Percentiles rank a stretch among this genome's conserved stretches.
Evolutionary conservation across 2,888 invertebrate species (phyloP).

Genomic region (Erynnis tages): DNA sequence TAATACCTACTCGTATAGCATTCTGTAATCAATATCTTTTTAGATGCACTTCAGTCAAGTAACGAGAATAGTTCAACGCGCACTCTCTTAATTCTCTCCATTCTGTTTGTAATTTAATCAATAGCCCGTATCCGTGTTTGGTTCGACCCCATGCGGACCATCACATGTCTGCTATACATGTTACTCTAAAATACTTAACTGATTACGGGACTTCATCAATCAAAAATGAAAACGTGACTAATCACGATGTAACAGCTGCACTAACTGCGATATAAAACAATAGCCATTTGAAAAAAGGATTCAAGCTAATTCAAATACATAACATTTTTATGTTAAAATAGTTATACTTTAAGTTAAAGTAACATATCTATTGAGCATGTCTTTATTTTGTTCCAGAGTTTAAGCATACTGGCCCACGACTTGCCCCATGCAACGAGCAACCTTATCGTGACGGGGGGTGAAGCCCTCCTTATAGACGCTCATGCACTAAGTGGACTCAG

Average conservation of each 20-base stretch:
- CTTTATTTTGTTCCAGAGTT: constrained; percentile 53
- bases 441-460: constrained; percentile 80
- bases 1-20: too few relatives aligned
- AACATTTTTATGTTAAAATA: too few relatives aligned
- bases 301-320: too few relatives aligned
- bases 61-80: too few relatives aligned
- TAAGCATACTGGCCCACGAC: constrained; percentile 71
- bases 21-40: too few relatives aligned
- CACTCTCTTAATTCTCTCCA: constrained; percentile 38
- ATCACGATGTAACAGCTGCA: too few relatives aligned
- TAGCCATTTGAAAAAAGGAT: too few relatives aligned
- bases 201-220: neutral
- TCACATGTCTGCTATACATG: constrained; percentile 31
- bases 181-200: too few relatives aligned
- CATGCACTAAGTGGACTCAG: constrained; percentile 80
- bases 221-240: neutral
- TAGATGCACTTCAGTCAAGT: too few relatives aligned
- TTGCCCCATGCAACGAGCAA: constrained; percentile 82
- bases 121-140: constrained; percentile 61
- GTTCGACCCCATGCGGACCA: constrained; percentile 44
- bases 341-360: too few relatives aligned
- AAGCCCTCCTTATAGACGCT: constrained; percentile 75
- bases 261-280: too few relatives aligned
- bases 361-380: neutral
- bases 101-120: constrained; percentile 62